phyloP scores from a whole-genome alignment of 2,113 vertebrate genomes.

The Mandrillus leucophaeus region DNA sequence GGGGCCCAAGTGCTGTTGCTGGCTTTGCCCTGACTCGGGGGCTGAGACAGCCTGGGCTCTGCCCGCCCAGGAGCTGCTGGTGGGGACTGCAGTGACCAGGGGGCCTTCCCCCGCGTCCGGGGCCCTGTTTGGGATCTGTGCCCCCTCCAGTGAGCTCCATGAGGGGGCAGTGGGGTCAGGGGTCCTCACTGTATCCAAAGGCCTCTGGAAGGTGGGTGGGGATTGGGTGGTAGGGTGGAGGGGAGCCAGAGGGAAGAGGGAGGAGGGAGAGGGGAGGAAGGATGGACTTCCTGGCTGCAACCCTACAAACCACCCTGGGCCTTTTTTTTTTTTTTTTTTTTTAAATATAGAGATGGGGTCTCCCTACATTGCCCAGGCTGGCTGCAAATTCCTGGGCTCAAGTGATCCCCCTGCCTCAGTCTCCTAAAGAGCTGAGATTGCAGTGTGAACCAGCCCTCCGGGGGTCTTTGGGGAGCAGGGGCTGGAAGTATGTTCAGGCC shows the following conservation, averaged over 20 bases:
- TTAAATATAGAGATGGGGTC: no score
- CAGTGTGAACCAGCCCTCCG: accelerated
- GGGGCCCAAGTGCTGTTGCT: not conserved
- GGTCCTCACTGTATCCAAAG: not conserved
- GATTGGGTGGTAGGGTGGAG: not conserved
- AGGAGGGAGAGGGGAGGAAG: not conserved
- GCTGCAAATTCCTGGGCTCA: no score
- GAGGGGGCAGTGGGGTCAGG: not conserved
- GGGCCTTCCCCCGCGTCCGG: not conserved
- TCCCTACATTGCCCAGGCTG: no score
- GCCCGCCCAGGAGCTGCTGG: not conserved
- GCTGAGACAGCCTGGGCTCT: not conserved
- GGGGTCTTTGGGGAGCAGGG: not conserved
- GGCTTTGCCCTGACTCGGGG: not conserved
- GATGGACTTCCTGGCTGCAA: not conserved
- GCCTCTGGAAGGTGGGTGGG: not conserved
- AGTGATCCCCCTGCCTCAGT: no score
- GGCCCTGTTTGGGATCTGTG: not conserved
- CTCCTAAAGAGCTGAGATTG: no score
- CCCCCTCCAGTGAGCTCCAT: not conserved
- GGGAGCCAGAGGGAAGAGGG: not conserved
- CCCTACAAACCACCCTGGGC: not conserved
- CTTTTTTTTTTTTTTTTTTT: no score
- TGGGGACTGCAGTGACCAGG: not conserved
- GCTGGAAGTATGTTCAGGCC: not conserved